These are phyloP conservation scores for Gymnocephalus cernua DNA, from an alignment of 2,113 vertebrate genomes.

Conservation along the genomic window DNA sequence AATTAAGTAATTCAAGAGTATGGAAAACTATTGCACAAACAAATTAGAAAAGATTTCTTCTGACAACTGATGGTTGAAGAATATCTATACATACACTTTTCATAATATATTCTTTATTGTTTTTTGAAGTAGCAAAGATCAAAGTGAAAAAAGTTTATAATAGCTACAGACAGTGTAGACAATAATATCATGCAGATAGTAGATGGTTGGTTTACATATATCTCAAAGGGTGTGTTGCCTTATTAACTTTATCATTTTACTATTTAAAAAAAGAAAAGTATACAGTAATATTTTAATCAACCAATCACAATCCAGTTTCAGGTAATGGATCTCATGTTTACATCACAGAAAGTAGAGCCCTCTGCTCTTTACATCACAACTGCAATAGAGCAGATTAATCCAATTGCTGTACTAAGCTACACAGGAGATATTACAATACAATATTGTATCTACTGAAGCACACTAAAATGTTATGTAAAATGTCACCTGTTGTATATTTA, in stretches of 20 bases:
- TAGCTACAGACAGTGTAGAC: conserved; percentile 64
- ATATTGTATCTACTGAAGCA: conserved; percentile 57
- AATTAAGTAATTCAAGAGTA: background rate
- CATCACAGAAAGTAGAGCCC: background rate
- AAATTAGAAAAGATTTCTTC: background rate
- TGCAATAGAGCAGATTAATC: conserved; percentile 9
- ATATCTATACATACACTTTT: conserved; percentile 26
- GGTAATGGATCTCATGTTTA: background rate
- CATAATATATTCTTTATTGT: conserved; percentile 73
- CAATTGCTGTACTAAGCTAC: conserved; percentile 42
- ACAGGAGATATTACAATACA: conserved; percentile 56
- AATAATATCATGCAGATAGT: conserved; percentile 71
- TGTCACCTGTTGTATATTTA: conserved; percentile 60
- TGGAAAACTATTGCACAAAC: background rate
- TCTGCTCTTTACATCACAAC: conserved; percentile 27
- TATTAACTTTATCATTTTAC: conserved; percentile 5
- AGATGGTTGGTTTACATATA: conserved; percentile 17
- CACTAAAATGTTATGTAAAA: conserved; percentile 50
- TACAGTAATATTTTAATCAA: background rate
- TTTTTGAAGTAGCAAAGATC: conserved; percentile 75
- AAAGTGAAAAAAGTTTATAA: conserved; percentile 71
- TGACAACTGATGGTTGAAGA: background rate
- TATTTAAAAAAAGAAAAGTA: background rate
- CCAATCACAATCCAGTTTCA: conserved; percentile 7
- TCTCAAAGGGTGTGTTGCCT: background rate